These are phyloP conservation scores for Arctia plantaginis DNA, from an alignment of 2,888 invertebrate genomes.

Conservation along the genomic window DNA sequence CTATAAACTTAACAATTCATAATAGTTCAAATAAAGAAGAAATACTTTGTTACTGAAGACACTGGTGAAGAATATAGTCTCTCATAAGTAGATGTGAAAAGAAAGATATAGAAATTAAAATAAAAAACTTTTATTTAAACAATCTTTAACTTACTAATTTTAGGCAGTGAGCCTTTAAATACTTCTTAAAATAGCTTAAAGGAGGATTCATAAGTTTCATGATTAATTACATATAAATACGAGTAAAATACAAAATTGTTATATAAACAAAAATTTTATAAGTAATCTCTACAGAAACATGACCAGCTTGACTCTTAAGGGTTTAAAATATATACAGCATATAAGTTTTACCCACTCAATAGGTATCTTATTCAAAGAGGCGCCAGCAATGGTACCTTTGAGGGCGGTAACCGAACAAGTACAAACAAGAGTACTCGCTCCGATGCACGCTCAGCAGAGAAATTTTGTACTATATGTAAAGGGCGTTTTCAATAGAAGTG, in stretches of 20 bases:
- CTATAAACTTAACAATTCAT: constrained; percentile 5
- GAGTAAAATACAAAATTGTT: not conserved
- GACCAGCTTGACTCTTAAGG: not conserved
- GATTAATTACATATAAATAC: not conserved
- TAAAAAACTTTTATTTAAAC: not conserved
- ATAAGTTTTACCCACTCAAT: constrained; percentile 8
- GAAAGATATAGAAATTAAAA: not conserved
- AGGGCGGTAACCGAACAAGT: constrained; percentile 42
- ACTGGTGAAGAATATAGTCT: not conserved
- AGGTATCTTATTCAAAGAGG: constrained; percentile 10
- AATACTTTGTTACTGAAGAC: not conserved
- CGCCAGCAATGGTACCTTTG: constrained; percentile 27
- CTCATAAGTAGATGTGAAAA: not conserved
- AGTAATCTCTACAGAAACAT: not conserved
- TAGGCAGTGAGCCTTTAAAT: not conserved
- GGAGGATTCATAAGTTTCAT: not conserved
- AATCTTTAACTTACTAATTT: not conserved
- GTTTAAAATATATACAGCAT: not conserved
- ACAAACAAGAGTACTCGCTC: constrained; percentile 30
- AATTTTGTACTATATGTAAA: not conserved
- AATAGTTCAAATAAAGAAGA: not conserved
- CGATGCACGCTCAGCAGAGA: constrained; percentile 9
- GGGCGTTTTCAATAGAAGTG: not conserved
- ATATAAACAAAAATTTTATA: not conserved
- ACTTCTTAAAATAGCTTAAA: no score